A percentile compares a stretch with the other conserved stretches of the same genome.
Evolutionary conservation across 1,140 invertebrate genomes (phyloP).

Genomic region (Laupala kohalensis): DNA sequence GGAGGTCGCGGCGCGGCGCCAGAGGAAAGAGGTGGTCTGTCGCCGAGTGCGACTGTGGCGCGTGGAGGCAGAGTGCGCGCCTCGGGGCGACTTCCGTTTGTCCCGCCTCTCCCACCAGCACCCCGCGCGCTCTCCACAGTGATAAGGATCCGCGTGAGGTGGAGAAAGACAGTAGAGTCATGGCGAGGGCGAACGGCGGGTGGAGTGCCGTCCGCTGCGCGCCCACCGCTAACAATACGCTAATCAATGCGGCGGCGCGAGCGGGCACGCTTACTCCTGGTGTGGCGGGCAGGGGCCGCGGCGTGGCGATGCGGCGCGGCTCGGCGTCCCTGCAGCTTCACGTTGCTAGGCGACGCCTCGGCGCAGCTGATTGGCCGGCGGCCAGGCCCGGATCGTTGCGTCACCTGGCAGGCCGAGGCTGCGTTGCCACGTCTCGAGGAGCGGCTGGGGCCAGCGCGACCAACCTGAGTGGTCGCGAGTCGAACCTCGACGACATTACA

Average conservation of each 20-base stretch:
- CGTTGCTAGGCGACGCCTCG: not conserved
- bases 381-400: not conserved
- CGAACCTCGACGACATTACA: not conserved
- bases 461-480: not conserved
- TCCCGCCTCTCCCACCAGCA: not conserved
- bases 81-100: not conserved
- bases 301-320: no score
- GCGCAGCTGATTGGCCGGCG: not conserved
- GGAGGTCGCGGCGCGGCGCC: no score
- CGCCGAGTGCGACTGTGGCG: not conserved
- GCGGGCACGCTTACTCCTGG: not conserved
- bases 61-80: no score
- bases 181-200: no score
- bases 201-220: not conserved
- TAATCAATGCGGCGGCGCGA: not conserved
- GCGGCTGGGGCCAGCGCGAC: not conserved
- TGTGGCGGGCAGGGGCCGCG: not conserved
- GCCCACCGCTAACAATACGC: not conserved
- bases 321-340: not conserved
- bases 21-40: no score
- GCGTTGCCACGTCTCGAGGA: constrained; percentile 3
- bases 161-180: not conserved
- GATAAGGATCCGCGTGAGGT: not conserved
- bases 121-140: no score
- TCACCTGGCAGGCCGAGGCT: not conserved